phyloP scores from a whole-genome alignment of 2,888 invertebrate genomes.

The Ctena decussata region DNA sequence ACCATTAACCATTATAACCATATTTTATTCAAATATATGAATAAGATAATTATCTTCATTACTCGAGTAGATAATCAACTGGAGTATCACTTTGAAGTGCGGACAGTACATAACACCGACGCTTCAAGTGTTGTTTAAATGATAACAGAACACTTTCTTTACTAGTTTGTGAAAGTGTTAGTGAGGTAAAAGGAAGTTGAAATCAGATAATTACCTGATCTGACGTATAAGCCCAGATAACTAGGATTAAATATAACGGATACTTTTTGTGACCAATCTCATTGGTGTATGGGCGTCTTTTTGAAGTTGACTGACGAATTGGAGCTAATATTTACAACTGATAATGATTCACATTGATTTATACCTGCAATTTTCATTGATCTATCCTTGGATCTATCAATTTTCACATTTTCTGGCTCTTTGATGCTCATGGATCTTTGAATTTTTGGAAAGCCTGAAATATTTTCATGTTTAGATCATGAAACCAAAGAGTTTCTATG shows the following conservation, averaged over 20 bases:
- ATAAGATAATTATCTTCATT: neutral
- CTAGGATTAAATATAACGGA: slow-evolving; percentile 10
- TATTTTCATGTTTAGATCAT: neutral
- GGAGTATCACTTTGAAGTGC: neutral
- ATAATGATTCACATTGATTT: slow-evolving; percentile 1
- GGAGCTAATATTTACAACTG: slow-evolving; percentile 5
- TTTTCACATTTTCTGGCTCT: neutral
- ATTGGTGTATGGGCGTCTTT: slow-evolving; percentile 6
- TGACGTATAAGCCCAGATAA: neutral
- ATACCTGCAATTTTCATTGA: neutral
- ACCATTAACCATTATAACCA: no score
- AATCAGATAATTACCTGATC: slow-evolving; percentile 3
- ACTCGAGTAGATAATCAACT: neutral
- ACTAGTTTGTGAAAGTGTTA: neutral
- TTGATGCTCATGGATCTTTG: neutral
- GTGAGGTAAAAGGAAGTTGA: neutral
- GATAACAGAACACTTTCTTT: slow-evolving; percentile 7
- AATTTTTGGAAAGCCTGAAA: neutral
- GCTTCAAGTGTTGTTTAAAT: neutral
- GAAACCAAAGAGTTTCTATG: no score
- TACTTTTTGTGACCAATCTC: slow-evolving; percentile 9
- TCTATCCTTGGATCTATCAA: no score
- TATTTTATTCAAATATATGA: no score
- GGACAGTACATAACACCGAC: slow-evolving; percentile 10
- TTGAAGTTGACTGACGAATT: slow-evolving; percentile 3